These are phyloP conservation scores for Drosophila dunni DNA, from an alignment of 1,140 invertebrate genomes.

Conservation along the genomic window DNA sequence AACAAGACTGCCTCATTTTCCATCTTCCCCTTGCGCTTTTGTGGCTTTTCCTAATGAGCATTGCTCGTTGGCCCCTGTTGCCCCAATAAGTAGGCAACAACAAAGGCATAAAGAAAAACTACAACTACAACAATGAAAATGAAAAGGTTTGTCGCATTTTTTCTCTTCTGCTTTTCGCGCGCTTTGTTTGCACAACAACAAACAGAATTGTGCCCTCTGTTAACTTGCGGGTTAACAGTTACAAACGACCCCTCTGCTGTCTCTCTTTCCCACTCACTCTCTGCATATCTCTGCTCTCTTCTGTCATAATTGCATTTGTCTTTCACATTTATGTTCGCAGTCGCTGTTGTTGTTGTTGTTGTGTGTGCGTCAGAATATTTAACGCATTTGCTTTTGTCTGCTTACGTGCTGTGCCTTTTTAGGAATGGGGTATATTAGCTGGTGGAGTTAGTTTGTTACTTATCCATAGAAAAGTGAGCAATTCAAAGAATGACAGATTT, in stretches of 20 bases:
- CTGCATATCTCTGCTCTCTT: background rate
- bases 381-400: conserved; percentile 28
- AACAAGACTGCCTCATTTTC: background rate
- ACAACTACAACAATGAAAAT: conserved; percentile 10
- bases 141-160: conserved; percentile 4
- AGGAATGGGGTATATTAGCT: background rate
- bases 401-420: conserved; percentile 1
- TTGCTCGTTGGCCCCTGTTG: conserved; percentile 10
- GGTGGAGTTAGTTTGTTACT: background rate
- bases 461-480: no score
- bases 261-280: background rate
- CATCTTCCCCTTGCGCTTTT: conserved; percentile 2
- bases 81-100: conserved; percentile 67
- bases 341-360: conserved; percentile 14
- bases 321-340: conserved; percentile 47
- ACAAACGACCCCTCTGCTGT: background rate
- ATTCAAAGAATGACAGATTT: background rate
- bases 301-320: conserved; percentile 68
- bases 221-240: conserved; percentile 25
- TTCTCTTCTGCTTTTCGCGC: conserved; percentile 16
- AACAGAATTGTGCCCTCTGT: background rate
- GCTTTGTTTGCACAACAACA: conserved; percentile 45
- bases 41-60: conserved; percentile 47
- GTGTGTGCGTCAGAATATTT: conserved; percentile 44
- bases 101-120: conserved; percentile 19